Conservation (phyloP, 2,797 vertebrate species). For the Acropternis orthonyx region DNA sequence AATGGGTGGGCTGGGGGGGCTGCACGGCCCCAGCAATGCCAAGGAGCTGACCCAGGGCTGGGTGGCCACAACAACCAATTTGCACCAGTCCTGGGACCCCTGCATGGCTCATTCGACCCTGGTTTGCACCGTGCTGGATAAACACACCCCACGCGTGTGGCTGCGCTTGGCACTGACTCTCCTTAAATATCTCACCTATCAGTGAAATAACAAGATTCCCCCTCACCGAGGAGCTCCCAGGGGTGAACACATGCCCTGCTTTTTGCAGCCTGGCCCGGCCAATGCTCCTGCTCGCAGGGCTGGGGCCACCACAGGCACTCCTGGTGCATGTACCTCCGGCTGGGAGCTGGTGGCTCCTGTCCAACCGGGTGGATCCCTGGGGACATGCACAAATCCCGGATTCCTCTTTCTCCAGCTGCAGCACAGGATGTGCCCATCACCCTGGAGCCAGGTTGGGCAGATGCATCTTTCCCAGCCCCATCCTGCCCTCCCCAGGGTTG, state of each 20-base stretch:
- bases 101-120: background rate
- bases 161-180: fast-evolving
- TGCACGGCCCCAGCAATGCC: background rate
- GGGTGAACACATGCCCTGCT: fast-evolving
- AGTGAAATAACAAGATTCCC: background rate
- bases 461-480: background rate
- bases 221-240: fast-evolving
- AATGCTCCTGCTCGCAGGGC: fast-evolving
- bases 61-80: fast-evolving
- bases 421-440: background rate
- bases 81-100: background rate
- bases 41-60: background rate
- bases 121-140: fast-evolving
- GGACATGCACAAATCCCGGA: fast-evolving
- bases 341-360: fast-evolving
- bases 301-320: fast-evolving
- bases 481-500: background rate
- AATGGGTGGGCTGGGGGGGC: background rate
- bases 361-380: fast-evolving
- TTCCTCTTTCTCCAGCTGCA: background rate
- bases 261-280: background rate
- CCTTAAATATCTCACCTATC: background rate
- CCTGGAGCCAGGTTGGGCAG: fast-evolving
- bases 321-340: fast-evolving
- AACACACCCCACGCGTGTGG: fast-evolving